phyloP scores from a whole-genome alignment of 2,888 invertebrate genomes.

The Brachylomia viminalis region DNA sequence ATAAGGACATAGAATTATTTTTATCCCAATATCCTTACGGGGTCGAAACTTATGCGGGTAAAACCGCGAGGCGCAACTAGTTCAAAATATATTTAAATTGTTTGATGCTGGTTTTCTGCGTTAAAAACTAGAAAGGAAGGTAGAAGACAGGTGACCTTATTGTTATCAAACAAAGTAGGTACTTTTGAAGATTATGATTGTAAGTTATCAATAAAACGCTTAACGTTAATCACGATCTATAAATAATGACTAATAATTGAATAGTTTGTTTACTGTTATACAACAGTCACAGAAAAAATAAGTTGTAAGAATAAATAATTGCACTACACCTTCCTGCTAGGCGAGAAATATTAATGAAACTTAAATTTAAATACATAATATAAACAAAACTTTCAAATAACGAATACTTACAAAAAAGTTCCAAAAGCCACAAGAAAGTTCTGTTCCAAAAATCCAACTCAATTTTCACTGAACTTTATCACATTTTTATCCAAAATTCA shows the following conservation, averaged over 20 bases:
- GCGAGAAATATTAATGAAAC: not conserved
- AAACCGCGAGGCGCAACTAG: no score
- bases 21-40: no score
- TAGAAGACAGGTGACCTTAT: not conserved
- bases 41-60: no score
- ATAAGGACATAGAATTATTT: no score
- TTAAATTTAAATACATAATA: not conserved
- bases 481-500: constrained; percentile 38
- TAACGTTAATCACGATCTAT: not conserved
- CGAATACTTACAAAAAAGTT: constrained; percentile 50
- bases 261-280: not conserved
- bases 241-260: not conserved
- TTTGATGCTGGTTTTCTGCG: not conserved
- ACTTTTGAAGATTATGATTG: not conserved
- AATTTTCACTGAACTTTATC: constrained; percentile 25
- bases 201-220: not conserved
- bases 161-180: not conserved
- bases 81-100: not conserved
- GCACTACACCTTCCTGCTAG: not conserved
- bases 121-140: not conserved
- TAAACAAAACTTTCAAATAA: not conserved
- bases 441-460: constrained; percentile 44
- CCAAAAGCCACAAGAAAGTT: constrained; percentile 9
- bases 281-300: not conserved
- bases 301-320: not conserved